These are phyloP conservation scores for Lasius fuliginosus DNA, from an alignment of 2,888 invertebrate species.

Conservation along the genomic window DNA sequence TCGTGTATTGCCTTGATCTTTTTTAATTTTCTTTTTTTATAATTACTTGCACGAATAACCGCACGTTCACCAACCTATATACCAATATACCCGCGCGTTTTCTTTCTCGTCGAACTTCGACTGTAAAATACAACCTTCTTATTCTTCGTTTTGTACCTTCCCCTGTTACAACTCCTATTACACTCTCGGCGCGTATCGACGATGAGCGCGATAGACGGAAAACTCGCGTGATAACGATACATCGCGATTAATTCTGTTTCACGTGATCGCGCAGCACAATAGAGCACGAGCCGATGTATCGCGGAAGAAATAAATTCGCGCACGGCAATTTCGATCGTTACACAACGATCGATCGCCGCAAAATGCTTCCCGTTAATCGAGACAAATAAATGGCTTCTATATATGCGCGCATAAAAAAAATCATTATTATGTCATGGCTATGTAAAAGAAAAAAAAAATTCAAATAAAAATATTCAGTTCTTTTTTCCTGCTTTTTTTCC, in stretches of 20 bases:
- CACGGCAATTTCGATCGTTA: slow-evolving; percentile 46
- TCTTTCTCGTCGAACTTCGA: slow-evolving; percentile 42
- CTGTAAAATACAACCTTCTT: slow-evolving; percentile 45
- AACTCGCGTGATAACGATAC: slow-evolving; percentile 50
- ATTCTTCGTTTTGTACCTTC: slow-evolving; percentile 20
- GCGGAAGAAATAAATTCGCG: slow-evolving; percentile 42
- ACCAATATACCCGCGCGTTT: not conserved
- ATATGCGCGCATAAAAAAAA: slow-evolving; percentile 6
- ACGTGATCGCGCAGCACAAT: slow-evolving; percentile 30
- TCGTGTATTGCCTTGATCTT: not conserved
- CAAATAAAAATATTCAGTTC: slow-evolving; percentile 3
- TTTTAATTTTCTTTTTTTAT: not conserved
- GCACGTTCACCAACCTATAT: slow-evolving; percentile 4
- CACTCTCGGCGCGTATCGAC: slow-evolving; percentile 14
- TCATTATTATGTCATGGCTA: not conserved
- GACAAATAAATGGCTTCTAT: slow-evolving; percentile 8
- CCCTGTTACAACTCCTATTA: slow-evolving; percentile 7
- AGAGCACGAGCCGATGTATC: slow-evolving; percentile 13
- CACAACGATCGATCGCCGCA: slow-evolving; percentile 42
- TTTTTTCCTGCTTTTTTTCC: not conserved
- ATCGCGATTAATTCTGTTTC: slow-evolving; percentile 60
- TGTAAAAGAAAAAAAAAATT: not conserved
- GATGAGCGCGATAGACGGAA: slow-evolving; percentile 35
- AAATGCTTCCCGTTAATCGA: slow-evolving; percentile 34
- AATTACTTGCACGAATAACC: slow-evolving; percentile 18